Evolutionary conservation across 2,888 invertebrate genomes (phyloP), one percentile per base, ranked within the genome.

Genomic region (Cephus spinipes): DNA sequence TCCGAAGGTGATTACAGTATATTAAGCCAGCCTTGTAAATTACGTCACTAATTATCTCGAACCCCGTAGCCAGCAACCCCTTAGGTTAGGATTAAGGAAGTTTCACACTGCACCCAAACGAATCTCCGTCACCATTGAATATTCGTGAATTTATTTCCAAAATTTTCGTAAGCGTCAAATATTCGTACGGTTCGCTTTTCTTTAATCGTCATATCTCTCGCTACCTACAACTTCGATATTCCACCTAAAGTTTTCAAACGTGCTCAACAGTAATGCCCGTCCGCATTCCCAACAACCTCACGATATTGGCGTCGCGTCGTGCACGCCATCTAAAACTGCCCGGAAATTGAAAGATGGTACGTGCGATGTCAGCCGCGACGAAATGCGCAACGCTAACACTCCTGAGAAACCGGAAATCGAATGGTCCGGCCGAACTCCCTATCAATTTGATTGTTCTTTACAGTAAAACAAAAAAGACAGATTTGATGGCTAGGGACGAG

Each of bases 11-110:
- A 86, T 86, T 87, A 86, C 80, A 79, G 81, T 77, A 80, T 82
- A 85, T 86, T 85, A 85, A 81, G 77, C 81, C 35, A 69, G 74
- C 80, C 81, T 81, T 79, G 83, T 83, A 81, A 87, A 86, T 86
- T 84, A 84, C 81, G 82, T 85, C 82, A 79, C 81, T 83, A 87
- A 87, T 87, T 86, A 85, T 84, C 81, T 77, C 71, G 30, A 77
- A 78, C 82, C 79, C 80, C 77, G 79, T 30, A 74, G 31, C 80
- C 79, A 34, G 73, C 35, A 32, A 32, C 55, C 55, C 55, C 23
- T 55, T 74, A 15, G 69, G 32, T 23, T 35, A 69, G 78, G 78
- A 81, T 83, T 83, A 81, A 82, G 85, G 76, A 85, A 85, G 80
- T 85, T 83, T 79, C 69, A 68, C 40, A 34, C 68, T 32, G 68